Evolutionary conservation across 2,113 vertebrate genomes (phyloP), one percentile per base, ranked within the genome.

Genomic region (Sporophila hypoxantha): DNA sequence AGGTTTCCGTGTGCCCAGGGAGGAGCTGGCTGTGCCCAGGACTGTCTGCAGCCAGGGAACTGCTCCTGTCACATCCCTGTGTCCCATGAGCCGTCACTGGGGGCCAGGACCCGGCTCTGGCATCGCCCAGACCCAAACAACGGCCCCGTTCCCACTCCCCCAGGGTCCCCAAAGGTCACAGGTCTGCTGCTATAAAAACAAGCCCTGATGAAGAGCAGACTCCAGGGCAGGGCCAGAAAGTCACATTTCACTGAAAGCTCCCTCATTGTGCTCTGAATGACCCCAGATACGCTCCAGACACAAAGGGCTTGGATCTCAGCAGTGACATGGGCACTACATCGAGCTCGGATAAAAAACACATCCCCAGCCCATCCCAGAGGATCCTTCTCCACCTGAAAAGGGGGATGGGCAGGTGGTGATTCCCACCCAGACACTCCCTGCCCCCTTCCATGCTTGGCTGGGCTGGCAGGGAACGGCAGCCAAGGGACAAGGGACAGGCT

Each of bases 11-110:
- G 42, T 5, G 25, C 17, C 34, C 81, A 29, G 32, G 0, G 1
- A 62, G 59, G 68, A 12, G 34, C 16, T 49, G 59, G 27, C 6
- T 49, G 57, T 47, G 34, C 29, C 66, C 52, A 42, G 71, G 30
- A 39, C 10, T 19, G 50, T 34, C 60, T n/a, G 50, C 41, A 37
- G 65, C n/a, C 57, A 16, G 37, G 52, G 30, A 64, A 19, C n/a
- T 2, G 1, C 53, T 76, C 6, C 1, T 37, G 66, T 10, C 47
- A 19, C 6, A 1, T 5, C 34, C 65, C 61, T 2, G 1, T 6
- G 47, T 36, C 47, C 68, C 64, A 4, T 0, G 6, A 64, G 44
- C 34, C 2, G 2, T 20, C 57, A 12, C 30, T 19, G 23, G 42
- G 50, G 8, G 37, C 47, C 37, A 25, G 62, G 50, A 86, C 10